These are phyloP conservation scores for Chloroclysta siterata DNA, from an alignment of 2,888 invertebrate species.

Conservation along the genomic window DNA sequence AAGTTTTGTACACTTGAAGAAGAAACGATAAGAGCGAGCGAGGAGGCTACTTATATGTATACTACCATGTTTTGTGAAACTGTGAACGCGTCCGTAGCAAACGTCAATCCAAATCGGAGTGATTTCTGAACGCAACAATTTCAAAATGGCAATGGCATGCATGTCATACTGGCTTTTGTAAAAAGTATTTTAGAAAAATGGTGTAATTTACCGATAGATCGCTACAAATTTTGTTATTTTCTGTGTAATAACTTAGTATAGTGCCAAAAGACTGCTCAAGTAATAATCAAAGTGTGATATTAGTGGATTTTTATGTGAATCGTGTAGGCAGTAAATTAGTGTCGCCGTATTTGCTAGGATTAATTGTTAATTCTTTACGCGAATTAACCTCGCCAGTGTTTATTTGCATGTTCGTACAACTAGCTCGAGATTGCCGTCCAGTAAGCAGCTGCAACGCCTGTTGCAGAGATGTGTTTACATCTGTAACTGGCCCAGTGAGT, in stretches of 20 bases:
- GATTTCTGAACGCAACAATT: conserved; percentile 70
- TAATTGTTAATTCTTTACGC: conserved; percentile 58
- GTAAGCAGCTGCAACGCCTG: conserved; percentile 56
- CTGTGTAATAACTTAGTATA: conserved; percentile 42
- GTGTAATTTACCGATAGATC: conserved; percentile 55
- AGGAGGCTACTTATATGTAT: too few relatives aligned
- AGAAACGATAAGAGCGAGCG: too few relatives aligned
- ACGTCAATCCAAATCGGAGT: conserved; percentile 48
- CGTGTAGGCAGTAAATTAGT: conserved; percentile 77
- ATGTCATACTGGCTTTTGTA: conserved; percentile 75
- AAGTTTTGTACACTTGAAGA: too few relatives aligned
- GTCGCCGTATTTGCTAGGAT: conserved; percentile 65
- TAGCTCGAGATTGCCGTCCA: conserved; percentile 46
- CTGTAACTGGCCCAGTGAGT: conserved; percentile 78
- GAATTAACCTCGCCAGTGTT: conserved; percentile 49
- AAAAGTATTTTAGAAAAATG: conserved; percentile 63
- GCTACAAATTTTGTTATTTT: conserved; percentile 44
- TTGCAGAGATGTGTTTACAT: conserved; percentile 82
- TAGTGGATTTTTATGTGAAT: conserved; percentile 58
- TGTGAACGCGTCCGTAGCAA: conserved; percentile 58
- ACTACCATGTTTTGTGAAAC: too few relatives aligned
- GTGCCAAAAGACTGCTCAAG: conserved; percentile 58
- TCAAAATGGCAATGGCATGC: conserved; percentile 78
- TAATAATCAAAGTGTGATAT: conserved; percentile 48
- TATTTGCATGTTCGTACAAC: conserved; percentile 48